Percentiles rank a stretch among this genome's conserved stretches.
Conservation (phyloP, 2,888 invertebrate genomes). For the Orthosia gracilis region DNA sequence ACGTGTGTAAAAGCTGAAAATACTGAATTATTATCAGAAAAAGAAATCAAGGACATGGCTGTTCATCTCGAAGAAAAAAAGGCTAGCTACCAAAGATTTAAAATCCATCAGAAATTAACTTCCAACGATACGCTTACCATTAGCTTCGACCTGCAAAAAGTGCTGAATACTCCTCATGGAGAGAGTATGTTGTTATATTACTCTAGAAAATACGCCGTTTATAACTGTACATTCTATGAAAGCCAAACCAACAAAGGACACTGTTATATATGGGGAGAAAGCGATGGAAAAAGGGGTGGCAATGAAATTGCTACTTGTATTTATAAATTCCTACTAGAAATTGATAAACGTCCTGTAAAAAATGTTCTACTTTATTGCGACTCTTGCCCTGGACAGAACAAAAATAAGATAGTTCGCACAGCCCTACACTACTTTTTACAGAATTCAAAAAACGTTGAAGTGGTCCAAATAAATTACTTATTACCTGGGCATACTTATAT, state of each 20-base stretch:
- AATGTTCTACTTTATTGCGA: constrained; percentile 38
- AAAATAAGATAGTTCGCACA: constrained; percentile 27
- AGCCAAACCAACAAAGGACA: background rate
- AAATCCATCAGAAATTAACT: constrained; percentile 10
- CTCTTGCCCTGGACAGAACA: constrained; percentile 35
- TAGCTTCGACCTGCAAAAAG: background rate
- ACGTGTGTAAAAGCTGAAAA: constrained; percentile 1
- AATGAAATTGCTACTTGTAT: background rate
- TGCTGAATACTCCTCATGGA: background rate
- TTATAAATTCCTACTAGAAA: constrained; percentile 14
- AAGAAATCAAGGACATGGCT: constrained; percentile 4
- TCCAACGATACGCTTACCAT: constrained; percentile 3
- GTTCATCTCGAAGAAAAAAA: constrained; percentile 4
- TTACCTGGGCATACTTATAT: no score
- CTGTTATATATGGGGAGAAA: background rate
- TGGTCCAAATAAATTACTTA: no score
- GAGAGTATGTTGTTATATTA: constrained; percentile 1
- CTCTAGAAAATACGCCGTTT: no score
- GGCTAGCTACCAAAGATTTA: constrained; percentile 6
- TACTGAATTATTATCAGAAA: constrained; percentile 3
- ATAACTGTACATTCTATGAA: no score
- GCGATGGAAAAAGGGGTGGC: background rate
- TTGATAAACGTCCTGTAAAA: constrained; percentile 26
- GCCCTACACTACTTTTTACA: constrained; percentile 7
- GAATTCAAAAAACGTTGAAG: background rate